phyloP scores from a whole-genome alignment of 2,113 vertebrate species.

The Microtus montanus region DNA sequence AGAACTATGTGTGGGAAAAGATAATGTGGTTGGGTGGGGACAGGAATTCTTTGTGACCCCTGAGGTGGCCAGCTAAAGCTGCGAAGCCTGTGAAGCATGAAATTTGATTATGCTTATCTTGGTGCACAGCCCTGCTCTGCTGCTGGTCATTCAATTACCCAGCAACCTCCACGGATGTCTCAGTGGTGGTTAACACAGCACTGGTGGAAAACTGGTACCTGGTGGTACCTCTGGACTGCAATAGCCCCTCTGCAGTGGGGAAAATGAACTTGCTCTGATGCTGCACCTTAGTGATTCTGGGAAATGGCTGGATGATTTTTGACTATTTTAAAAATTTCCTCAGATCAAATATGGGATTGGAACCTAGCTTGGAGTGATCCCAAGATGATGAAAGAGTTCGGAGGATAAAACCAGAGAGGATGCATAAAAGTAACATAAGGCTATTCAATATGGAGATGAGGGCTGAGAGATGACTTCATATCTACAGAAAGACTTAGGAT shows the following conservation, averaged over 20 bases:
- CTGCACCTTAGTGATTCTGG: neutral
- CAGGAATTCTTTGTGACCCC: conserved; percentile 64
- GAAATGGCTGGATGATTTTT: neutral
- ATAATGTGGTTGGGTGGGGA: conserved; percentile 50
- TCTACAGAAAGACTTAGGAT: accelerated
- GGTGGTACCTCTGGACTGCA: neutral
- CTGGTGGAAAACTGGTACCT: neutral
- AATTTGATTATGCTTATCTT: conserved; percentile 80
- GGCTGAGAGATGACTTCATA: neutral
- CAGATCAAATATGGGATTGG: conserved; percentile 3
- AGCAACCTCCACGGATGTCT: conserved; percentile 55
- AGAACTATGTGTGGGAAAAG: conserved; percentile 63
- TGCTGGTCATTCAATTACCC: conserved; percentile 71
- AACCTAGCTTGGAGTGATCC: conserved; percentile 9
- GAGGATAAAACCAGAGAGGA: conserved; percentile 25
- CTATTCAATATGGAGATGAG: neutral
- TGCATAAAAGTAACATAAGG: neutral
- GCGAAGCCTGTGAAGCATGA: conserved; percentile 70
- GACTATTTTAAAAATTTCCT: neutral
- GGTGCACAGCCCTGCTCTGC: conserved; percentile 68
- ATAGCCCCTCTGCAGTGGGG: accelerated
- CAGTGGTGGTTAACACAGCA: neutral
- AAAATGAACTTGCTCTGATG: neutral
- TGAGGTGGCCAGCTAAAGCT: conserved; percentile 69
- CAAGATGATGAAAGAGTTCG: neutral